Evolutionary conservation across 2,888 invertebrate species (phyloP), one percentile per base, ranked within the genome.

Genomic region (Xylota sylvarum): DNA sequence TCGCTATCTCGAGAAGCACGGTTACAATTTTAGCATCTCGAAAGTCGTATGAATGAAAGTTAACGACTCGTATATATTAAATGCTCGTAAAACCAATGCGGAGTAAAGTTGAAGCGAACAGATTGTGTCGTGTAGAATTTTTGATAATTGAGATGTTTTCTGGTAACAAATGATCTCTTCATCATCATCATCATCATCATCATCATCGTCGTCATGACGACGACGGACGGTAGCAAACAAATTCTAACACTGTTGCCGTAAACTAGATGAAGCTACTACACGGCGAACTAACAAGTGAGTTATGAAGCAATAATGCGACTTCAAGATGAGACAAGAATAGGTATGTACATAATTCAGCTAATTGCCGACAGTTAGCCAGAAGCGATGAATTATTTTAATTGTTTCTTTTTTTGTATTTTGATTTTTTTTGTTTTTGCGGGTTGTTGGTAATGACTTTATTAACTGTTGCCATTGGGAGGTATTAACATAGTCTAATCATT

Each of bases 41-140:
- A 48, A 79, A 69, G 81, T 85, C 77, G 73, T 86, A 81, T 81
- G 82, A 86, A 86, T 86, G 77, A 78, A 82, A 82, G 82, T 82
- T 86, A 86, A 86, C 86, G 86, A 86, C 86, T 86, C 69, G 82
- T 73, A 73, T 48, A 86, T 55, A 86, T 86, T 78, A 82, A 82
- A 72, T 9, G 86, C 67, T 86, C 86, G 73, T 86, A 82, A 86
- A 86, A 78, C 37, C 32, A 43, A 70, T 60, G 48, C 37, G 27
- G 32, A 43, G 65, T 50, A 23, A 67, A 67, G 65, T 55, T 60
- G 35, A 72, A 64, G 12, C 40, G 64, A 80, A 35, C 77, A 72
- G 72, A 73, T 67, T 77, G 65, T 67, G 81, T 35, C 60, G 58
- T 67, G 69, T 65, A 58, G 64, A 62, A 48, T 46, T 37, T 83